Percentiles rank a stretch among this genome's conserved stretches.
Conservation (phyloP, 2,113 vertebrate genomes). For the Tamias sibiricus region DNA sequence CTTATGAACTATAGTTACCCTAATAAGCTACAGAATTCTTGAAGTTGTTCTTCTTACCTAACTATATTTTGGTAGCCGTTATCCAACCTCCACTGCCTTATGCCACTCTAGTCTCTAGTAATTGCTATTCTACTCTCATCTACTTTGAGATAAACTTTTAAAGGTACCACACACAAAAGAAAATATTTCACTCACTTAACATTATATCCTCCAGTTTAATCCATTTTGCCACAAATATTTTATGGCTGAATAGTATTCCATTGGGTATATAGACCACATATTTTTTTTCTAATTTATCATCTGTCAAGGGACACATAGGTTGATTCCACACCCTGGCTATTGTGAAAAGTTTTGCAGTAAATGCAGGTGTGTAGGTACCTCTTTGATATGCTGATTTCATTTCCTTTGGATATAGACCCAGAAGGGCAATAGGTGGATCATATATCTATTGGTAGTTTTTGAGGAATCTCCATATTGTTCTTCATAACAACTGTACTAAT, state of each 20-base stretch:
- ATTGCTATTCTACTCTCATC: not conserved
- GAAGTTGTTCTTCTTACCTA: not conserved
- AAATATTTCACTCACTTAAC: not conserved
- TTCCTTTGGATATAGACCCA: not conserved
- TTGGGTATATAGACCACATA: not conserved
- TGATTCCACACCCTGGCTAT: not conserved
- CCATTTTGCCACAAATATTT: not conserved
- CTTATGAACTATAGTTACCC: not conserved
- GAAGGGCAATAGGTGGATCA: not conserved
- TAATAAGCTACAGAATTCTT: not conserved
- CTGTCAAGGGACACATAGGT: not conserved
- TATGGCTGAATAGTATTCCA: not conserved
- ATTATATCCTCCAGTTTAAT: not conserved
- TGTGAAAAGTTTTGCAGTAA: not conserved
- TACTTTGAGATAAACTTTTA: not conserved
- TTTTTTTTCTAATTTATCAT: not conserved
- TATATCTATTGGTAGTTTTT: not conserved
- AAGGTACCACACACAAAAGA: not conserved
- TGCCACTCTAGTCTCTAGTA: not conserved
- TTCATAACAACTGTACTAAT: not conserved
- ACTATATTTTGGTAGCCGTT: not conserved
- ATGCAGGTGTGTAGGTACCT: not conserved
- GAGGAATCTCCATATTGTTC: not conserved
- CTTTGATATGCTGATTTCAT: not conserved
- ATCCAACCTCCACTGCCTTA: too few species aligned